These are phyloP conservation scores for Sebastes vulpes DNA, from an alignment of 2,797 vertebrate species.

Conservation along the genomic window DNA sequence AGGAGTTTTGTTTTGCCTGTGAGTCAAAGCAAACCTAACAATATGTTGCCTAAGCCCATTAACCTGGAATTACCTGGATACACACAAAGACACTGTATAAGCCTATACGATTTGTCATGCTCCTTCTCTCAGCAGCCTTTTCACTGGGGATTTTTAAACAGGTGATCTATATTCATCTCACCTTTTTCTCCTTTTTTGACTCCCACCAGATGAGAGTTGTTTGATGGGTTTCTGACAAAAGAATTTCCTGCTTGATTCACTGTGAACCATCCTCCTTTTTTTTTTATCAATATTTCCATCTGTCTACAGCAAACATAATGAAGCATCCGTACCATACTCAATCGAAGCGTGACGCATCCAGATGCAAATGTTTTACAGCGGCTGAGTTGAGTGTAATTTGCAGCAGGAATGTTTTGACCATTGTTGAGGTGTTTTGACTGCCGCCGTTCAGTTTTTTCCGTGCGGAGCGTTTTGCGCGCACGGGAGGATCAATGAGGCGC, in stretches of 20 bases:
- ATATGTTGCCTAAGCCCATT: slow-evolving; percentile 43
- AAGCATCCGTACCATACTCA: slow-evolving; percentile 27
- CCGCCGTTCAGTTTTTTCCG: slow-evolving; percentile 16
- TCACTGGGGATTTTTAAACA: background rate
- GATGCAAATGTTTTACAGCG: slow-evolving; percentile 38
- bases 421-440: slow-evolving; percentile 38
- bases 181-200: slow-evolving; percentile 13
- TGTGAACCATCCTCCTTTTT: background rate
- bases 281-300: slow-evolving; percentile 48
- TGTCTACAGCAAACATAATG: slow-evolving; percentile 53
- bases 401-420: slow-evolving; percentile 30
- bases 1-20: slow-evolving; percentile 25
- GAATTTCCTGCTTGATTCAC: slow-evolving; percentile 51
- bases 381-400: slow-evolving; percentile 11
- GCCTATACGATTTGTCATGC: background rate
- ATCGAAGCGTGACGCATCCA: slow-evolving; percentile 11
- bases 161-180: slow-evolving; percentile 48
- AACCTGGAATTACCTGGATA: slow-evolving; percentile 37
- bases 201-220: slow-evolving; percentile 14
- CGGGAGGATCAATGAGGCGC: slow-evolving; percentile 31
- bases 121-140: slow-evolving; percentile 28
- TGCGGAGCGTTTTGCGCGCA: slow-evolving; percentile 2
- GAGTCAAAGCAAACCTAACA: slow-evolving; percentile 28
- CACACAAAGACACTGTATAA: slow-evolving; percentile 16
- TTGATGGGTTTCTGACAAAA: slow-evolving; percentile 56